Conservation (phyloP, 2,113 vertebrate species). For the Dasypus novemcinctus region DNA sequence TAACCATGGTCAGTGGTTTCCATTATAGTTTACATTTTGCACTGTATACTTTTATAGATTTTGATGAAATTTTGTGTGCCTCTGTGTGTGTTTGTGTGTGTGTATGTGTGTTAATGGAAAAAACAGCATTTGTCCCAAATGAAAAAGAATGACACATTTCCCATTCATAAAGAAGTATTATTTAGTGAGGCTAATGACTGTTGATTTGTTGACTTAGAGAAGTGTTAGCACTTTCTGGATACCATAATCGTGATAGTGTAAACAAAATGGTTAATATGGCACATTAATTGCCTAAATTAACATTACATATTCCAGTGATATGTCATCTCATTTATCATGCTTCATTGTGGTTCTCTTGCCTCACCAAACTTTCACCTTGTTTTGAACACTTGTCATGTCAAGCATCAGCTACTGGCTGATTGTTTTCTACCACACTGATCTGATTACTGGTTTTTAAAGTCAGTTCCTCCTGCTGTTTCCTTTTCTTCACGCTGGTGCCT, state of each 20-base stretch:
- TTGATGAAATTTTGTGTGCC: background rate
- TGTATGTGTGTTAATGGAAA: background rate
- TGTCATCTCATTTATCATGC: slow-evolving; percentile 84
- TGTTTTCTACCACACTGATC: slow-evolving; percentile 80
- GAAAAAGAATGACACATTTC: slow-evolving; percentile 21
- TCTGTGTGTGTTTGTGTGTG: background rate
- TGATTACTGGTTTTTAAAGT: slow-evolving; percentile 80
- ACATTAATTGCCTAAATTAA: slow-evolving; percentile 84
- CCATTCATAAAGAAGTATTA: background rate
- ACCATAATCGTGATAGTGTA: slow-evolving; percentile 30
- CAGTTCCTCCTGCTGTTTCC: slow-evolving; percentile 80
- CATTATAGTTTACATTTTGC: too few species aligned
- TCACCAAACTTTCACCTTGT: slow-evolving; percentile 81
- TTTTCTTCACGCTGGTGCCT: slow-evolving; percentile 76
- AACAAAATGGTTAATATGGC: background rate
- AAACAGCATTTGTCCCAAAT: background rate
- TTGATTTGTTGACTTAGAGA: slow-evolving; percentile 40
- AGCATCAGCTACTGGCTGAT: slow-evolving; percentile 84
- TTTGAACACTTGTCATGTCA: slow-evolving; percentile 76
- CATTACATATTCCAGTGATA: slow-evolving; percentile 84
- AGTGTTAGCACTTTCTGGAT: slow-evolving; percentile 56
- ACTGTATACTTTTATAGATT: too few species aligned
- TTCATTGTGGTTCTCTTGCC: slow-evolving; percentile 83
- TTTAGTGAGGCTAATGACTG: slow-evolving; percentile 40
- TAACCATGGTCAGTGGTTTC: background rate